Evolutionary conservation across 2,888 invertebrate species (phyloP), one percentile per base, ranked within the genome.

Genomic region (Zhengitettix transpicula): DNA sequence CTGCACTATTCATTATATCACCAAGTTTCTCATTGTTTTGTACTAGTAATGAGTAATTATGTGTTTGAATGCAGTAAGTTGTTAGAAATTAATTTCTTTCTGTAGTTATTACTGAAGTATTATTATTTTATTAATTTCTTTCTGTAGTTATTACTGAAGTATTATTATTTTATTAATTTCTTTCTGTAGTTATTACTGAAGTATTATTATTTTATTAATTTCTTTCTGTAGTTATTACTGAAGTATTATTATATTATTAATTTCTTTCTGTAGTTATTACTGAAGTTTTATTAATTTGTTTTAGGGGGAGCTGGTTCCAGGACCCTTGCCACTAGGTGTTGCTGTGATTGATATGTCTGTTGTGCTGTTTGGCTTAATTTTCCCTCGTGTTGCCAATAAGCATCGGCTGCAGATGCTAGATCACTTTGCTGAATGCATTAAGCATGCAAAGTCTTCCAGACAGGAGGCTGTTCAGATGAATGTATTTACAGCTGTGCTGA

Each of bases 381-480:
- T 98, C 73, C 90, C 95, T 0, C 81, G 89, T 63, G 94, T 98
- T 14, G 91, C 95, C 41, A 89, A 90, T 69, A 99, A 98, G 70
- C 98, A 99, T 74, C 84, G 96, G 69, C 81, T 96, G 60, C 98
- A 99, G 77, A 95, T 99, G 88, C 76, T 99, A 58, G 93, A 96
- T 65, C 98, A 99, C 71, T 99, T 99, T 71, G 83, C 84, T 28
- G 97, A 97, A 71, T 96, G 95, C 71, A 91, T 97, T 66, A 85
- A 86, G 67, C 90, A 93, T 70, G 91, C 94, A 0, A 96, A 96
- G 70, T 92, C 92, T 12, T 83, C 86, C 0, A 81, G 96, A 12
- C 95, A 95, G 69, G 96, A 97, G 72, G 96, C 96, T 1, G 88
- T 89, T 16, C 96, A 97, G 73, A 88, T 96, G 76, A 99, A 99